phyloP scores from a whole-genome alignment of 2,888 invertebrate genomes.

The Rhogogaster chlorosoma region DNA sequence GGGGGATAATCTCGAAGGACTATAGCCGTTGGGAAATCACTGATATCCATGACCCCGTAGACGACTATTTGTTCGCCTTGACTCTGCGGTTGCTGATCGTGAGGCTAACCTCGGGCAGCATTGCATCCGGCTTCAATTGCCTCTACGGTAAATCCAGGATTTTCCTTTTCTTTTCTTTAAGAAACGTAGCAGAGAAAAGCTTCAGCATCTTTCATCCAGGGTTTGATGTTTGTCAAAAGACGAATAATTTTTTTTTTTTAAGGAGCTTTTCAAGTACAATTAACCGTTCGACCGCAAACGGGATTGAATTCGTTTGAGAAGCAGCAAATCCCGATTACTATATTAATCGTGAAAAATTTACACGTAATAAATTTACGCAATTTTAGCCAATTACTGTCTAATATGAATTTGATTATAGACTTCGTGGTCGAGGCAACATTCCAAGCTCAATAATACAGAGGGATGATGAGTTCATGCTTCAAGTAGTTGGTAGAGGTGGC shows the following conservation, averaged over 20 bases:
- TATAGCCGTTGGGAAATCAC: constrained; percentile 43
- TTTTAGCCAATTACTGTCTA: not conserved
- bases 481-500: not conserved
- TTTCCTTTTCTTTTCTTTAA: not conserved
- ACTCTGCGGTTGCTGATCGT: not conserved
- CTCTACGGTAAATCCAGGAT: not conserved
- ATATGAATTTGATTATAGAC: not conserved
- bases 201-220: not conserved
- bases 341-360: not conserved
- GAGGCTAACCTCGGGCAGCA: not conserved
- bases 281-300: not conserved
- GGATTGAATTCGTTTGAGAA: not conserved
- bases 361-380: not conserved
- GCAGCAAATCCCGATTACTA: not conserved
- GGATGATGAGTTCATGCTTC: not conserved
- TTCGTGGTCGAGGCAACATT: not conserved
- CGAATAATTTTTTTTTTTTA: not conserved
- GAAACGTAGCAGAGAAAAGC: not conserved
- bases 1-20: constrained; percentile 27
- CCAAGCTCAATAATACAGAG: not conserved
- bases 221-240: not conserved
- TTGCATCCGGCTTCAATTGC: not conserved
- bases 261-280: not conserved
- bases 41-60: constrained; percentile 16
- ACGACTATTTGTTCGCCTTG: constrained; percentile 21